Evolutionary conservation across 2,888 invertebrate genomes (phyloP).

Genomic region (Slavum lentiscoides): DNA sequence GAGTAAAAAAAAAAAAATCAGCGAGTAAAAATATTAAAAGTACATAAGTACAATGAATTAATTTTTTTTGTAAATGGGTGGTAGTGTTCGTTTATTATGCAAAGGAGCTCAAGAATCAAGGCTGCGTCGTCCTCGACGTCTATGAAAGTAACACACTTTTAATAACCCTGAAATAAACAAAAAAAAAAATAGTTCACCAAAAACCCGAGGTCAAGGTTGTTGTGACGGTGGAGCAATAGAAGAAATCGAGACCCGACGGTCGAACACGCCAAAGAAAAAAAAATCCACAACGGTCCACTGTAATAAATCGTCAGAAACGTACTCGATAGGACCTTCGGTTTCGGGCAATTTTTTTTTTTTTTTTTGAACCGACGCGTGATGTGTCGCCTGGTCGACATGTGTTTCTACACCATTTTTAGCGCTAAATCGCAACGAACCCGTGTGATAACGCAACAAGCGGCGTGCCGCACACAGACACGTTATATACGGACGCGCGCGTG

Average conservation of each 20-base stretch:
- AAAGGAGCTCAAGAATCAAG: slow-evolving; percentile 41
- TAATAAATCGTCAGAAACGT: too few relatives aligned
- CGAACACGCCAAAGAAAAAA: background rate
- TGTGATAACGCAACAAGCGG: slow-evolving; percentile 47
- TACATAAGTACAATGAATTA: background rate
- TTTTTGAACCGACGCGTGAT: too few relatives aligned
- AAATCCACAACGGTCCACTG: too few relatives aligned
- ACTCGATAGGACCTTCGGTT: background rate
- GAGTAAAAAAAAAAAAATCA: background rate
- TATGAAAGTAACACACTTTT: slow-evolving; percentile 53
- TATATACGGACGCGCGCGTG: background rate
- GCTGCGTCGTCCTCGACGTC: slow-evolving; percentile 39
- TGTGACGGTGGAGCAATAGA: background rate
- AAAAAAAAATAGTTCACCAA: slow-evolving; percentile 45
- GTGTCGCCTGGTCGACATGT: background rate
- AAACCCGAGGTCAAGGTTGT: slow-evolving; percentile 48
- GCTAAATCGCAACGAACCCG: slow-evolving; percentile 20
- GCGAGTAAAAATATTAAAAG: background rate
- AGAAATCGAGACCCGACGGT: background rate
- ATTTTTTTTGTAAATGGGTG: background rate
- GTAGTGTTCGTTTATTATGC: background rate
- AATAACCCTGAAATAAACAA: slow-evolving; percentile 40
- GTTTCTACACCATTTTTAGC: slow-evolving; percentile 33
- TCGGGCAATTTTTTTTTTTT: background rate
- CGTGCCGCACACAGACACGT: background rate